Evolutionary conservation across 1,140 invertebrate genomes (phyloP).

Genomic region (Micrasema longulum): DNA sequence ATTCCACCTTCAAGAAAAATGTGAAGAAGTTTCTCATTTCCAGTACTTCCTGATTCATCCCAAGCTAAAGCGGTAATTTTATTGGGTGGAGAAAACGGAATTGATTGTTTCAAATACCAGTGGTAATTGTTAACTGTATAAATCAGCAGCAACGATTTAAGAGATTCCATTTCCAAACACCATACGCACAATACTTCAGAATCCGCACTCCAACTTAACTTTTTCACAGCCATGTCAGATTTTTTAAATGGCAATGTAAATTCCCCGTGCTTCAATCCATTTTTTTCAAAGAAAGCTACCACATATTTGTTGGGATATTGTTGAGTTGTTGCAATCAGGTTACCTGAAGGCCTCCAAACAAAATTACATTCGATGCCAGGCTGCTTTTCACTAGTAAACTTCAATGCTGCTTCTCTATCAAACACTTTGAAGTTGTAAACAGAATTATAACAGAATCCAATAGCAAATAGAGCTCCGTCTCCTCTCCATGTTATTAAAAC

Average conservation of each 20-base stretch:
- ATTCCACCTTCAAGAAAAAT: conserved; percentile 69
- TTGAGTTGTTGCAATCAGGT: conserved; percentile 81
- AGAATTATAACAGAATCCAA: conserved; percentile 72
- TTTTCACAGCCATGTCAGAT: conserved; percentile 68
- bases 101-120: conserved; percentile 89
- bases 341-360: conserved; percentile 84
- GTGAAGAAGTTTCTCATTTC: conserved; percentile 72
- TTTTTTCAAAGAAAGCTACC: conserved; percentile 92
- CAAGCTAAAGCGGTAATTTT: conserved; percentile 71
- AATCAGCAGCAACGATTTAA: conserved; percentile 72
- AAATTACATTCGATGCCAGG: conserved; percentile 77
- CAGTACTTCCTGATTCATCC: conserved; percentile 70
- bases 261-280: conserved; percentile 89
- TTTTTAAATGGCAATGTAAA: conserved; percentile 77
- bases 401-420: conserved; percentile 77
- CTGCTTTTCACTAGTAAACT: conserved; percentile 79
- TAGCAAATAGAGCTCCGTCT: conserved; percentile 86
- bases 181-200: conserved; percentile 80
- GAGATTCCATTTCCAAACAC: conserved; percentile 62
- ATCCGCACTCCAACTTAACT: conserved; percentile 82
- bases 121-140: conserved; percentile 90
- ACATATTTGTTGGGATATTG: conserved; percentile 75
- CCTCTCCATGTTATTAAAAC: conserved; percentile 83
- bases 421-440: conserved; percentile 77
- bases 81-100: conserved; percentile 67